Evolutionary conservation across 1,140 invertebrate species (phyloP).

Genomic region (Drosophila melanogaster): Release_6_plus_ISO1_MT NC_004354.4:7587501-7588000

Average conservation of each 20-base stretch:
- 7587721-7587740: neutral
- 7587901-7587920: too few species aligned
- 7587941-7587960: neutral
- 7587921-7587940: too few species aligned
- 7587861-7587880: too few species aligned
- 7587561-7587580: conserved; percentile 64
- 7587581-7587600: conserved; percentile 68
- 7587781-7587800: conserved; percentile 15
- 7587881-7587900: too few species aligned
- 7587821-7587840: conserved; percentile 4
- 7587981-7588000: neutral
- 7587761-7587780: conserved; percentile 28
- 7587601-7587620: conserved; percentile 25
- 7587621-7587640: conserved; percentile 60
- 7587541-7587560: conserved; percentile 70
- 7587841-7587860: neutral
- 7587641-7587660: conserved; percentile 53
- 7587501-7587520: conserved; percentile 77
- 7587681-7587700: conserved; percentile 51
- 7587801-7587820: neutral
- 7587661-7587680: conserved; percentile 65
- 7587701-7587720: conserved; percentile 24
- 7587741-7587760: conserved; percentile 2
- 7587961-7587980: neutral
- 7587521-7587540: conserved; percentile 72